Percentiles rank a stretch among this genome's conserved stretches.
phyloP scores from a whole-genome alignment of 2,888 invertebrate genomes.

The Priocnemis perturbator region DNA sequence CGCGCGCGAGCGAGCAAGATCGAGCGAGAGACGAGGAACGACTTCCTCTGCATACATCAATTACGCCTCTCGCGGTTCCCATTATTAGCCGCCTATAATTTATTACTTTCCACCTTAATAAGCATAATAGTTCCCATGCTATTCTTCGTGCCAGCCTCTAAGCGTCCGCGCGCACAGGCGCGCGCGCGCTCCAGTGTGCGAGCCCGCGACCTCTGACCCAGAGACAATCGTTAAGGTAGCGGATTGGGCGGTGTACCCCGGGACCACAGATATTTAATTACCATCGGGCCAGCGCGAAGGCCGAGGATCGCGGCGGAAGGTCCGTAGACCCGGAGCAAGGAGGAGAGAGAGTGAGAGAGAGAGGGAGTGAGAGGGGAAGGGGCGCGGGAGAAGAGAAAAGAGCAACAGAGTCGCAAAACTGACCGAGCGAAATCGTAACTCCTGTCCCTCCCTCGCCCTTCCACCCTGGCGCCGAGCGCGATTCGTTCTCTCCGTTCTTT shows the following conservation, averaged over 20 bases:
- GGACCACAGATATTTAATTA: constrained; percentile 69
- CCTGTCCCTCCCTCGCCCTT: constrained; percentile 31
- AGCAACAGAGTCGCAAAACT: constrained; percentile 29
- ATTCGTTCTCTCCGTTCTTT: background rate
- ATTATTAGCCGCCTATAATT: constrained; percentile 65
- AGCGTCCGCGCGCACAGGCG: background rate
- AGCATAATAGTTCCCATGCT: constrained; percentile 74
- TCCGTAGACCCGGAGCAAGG: background rate
- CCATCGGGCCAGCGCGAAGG: constrained; percentile 39
- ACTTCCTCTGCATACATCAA: constrained; percentile 73
- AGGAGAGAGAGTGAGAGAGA: constrained; percentile 25
- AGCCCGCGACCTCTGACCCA: constrained; percentile 69
- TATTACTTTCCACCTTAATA: constrained; percentile 75
- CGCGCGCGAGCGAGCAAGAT: background rate
- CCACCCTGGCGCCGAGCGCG: background rate
- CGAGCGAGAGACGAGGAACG: constrained; percentile 10
- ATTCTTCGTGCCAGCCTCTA: constrained; percentile 54
- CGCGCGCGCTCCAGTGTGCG: constrained; percentile 50
- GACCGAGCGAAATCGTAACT: constrained; percentile 56
- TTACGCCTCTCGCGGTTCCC: constrained; percentile 64
- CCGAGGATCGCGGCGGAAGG: constrained; percentile 4
- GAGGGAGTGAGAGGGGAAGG: constrained; percentile 28
- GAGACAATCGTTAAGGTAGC: constrained; percentile 73
- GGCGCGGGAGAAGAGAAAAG: constrained; percentile 27
- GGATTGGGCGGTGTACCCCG: constrained; percentile 61